Evolutionary conservation across 2,888 invertebrate species (phyloP).

Genomic region (Dastarcus helophoroides): DNA sequence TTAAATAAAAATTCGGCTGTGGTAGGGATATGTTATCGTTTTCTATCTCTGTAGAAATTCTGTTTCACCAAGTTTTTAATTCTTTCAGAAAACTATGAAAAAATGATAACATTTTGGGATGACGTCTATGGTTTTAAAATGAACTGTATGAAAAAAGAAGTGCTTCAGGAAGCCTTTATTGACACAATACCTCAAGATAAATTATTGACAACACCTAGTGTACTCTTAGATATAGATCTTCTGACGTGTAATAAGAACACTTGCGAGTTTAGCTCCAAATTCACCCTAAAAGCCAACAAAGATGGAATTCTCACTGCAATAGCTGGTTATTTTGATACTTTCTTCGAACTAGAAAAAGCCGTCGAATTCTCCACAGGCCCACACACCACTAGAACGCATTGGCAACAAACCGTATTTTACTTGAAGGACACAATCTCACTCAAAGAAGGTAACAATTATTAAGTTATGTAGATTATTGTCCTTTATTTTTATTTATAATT

Average conservation of each 20-base stretch:
- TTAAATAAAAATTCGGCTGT: no score
- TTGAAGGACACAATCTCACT: slow-evolving; percentile 61
- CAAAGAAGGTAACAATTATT: slow-evolving; percentile 45
- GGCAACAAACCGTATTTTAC: slow-evolving; percentile 90
- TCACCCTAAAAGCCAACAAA: slow-evolving; percentile 51
- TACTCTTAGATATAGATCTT: slow-evolving; percentile 64
- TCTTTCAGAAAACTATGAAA: no score
- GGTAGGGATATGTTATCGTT: no score
- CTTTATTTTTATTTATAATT: slow-evolving; percentile 2
- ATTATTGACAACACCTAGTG: slow-evolving; percentile 53
- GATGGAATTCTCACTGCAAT: slow-evolving; percentile 66
- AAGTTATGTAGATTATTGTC: not conserved
- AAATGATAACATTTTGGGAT: slow-evolving; percentile 85
- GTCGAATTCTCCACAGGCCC: slow-evolving; percentile 74
- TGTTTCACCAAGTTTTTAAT: no score
- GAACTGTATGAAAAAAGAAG: slow-evolving; percentile 79
- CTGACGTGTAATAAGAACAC: slow-evolving; percentile 59
- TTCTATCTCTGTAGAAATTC: no score
- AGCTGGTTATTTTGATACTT: slow-evolving; percentile 85
- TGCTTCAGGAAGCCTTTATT: slow-evolving; percentile 65
- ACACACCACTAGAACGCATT: slow-evolving; percentile 64
- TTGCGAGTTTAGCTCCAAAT: slow-evolving; percentile 60
- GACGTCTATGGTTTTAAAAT: slow-evolving; percentile 91
- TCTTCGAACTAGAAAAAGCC: slow-evolving; percentile 59
- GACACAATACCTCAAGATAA: slow-evolving; percentile 52